Percentiles rank a stretch among this genome's conserved stretches.
Evolutionary conservation across 2,888 invertebrate genomes (phyloP).

Genomic region (Ellobium chinense): DNA sequence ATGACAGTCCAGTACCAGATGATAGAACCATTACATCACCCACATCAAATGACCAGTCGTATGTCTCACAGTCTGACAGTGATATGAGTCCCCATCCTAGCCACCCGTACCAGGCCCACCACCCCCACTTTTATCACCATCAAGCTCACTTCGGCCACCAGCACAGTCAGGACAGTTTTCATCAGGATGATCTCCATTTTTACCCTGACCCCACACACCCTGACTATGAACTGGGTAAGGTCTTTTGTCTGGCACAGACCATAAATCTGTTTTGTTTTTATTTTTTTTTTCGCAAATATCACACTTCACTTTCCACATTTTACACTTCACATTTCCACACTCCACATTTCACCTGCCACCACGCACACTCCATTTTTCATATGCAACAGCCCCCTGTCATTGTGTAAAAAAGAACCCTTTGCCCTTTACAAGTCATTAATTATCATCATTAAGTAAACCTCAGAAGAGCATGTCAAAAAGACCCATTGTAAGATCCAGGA

Average conservation of each 20-base stretch:
- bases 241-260: neutral
- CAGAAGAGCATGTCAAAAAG: too few species aligned
- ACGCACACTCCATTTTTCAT: too few species aligned
- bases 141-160: neutral
- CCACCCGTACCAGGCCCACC: conserved; percentile 5
- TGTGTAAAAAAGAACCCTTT: too few species aligned
- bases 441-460: too few species aligned
- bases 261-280: too few species aligned
- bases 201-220: conserved; percentile 60
- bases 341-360: too few species aligned
- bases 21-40: neutral
- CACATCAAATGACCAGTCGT: neutral
- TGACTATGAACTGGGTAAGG: neutral
- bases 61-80: neutral
- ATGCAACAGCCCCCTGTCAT: too few species aligned
- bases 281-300: too few species aligned
- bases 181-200: conserved; percentile 51
- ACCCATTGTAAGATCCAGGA: too few species aligned
- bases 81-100: neutral
- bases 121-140: conserved; percentile 33
- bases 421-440: too few species aligned
- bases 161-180: neutral
- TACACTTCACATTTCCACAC: too few species aligned
- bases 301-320: too few species aligned
- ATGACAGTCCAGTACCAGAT: neutral